These are phyloP conservation scores for Choloepus hoffmanni DNA, from an alignment of 2,113 vertebrate genomes.

Conservation along the genomic window DNA sequence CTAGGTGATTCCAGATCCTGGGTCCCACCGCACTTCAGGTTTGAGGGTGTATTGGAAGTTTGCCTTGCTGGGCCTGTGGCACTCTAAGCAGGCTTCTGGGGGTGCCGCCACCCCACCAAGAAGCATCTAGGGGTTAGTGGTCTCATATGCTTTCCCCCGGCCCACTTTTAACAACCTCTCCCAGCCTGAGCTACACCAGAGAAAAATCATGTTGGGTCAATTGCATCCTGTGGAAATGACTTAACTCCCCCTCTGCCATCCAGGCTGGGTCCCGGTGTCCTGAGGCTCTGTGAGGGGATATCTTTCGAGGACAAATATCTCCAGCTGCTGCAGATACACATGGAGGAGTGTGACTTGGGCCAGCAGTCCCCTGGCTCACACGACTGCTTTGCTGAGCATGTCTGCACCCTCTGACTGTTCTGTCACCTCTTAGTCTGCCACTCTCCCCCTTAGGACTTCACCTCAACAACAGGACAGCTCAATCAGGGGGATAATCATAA, in stretches of 20 bases:
- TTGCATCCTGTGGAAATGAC: rapidly evolving
- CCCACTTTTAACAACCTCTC: not conserved
- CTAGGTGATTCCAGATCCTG: not conserved
- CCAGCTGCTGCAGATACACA: not conserved
- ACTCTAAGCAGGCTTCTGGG: not conserved
- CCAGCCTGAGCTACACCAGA: not conserved
- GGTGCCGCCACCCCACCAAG: not conserved
- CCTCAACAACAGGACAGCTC: not conserved
- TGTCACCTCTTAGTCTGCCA: not conserved
- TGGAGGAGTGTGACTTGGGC: too few relatives aligned
- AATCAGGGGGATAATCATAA: not conserved
- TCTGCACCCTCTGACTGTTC: not conserved
- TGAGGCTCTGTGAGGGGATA: not conserved
- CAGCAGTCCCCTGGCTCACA: not conserved
- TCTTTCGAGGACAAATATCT: not conserved
- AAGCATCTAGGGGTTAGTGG: rapidly evolving
- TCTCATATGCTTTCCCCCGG: not conserved
- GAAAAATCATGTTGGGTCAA: not conserved
- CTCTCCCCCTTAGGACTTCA: not conserved
- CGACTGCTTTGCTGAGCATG: not conserved
- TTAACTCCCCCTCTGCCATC: not conserved
- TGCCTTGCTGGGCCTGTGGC: rapidly evolving
- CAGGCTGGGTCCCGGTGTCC: rapidly evolving
- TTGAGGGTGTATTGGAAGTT: too few relatives aligned
- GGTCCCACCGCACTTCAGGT: not conserved